Conservation (phyloP, 1,140 invertebrate genomes). For the Parasteatoda tepidariorum region DNA sequence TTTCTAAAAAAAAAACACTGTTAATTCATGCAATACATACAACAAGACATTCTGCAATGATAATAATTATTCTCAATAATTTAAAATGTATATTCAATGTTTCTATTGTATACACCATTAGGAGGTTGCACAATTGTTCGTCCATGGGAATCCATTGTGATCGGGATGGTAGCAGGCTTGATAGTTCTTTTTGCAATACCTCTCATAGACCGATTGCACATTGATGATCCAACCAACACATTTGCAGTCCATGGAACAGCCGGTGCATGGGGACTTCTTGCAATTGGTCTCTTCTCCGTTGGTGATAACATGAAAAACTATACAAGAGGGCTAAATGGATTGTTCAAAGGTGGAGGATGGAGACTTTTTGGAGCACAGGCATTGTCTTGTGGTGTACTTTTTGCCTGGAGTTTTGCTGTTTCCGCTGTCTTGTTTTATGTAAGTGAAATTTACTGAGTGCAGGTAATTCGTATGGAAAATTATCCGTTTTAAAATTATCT, state of each 20-base stretch:
- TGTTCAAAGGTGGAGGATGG: slow-evolving; percentile 59
- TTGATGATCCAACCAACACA: slow-evolving; percentile 64
- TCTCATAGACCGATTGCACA: slow-evolving; percentile 52
- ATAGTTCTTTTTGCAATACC: slow-evolving; percentile 59
- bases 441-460: slow-evolving; percentile 12
- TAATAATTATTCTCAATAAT: not conserved
- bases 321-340: slow-evolving; percentile 57
- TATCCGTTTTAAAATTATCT: too few relatives aligned
- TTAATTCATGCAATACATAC: too few relatives aligned
- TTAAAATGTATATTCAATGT: too few relatives aligned
- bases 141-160: slow-evolving; percentile 62
- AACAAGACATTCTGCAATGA: too few relatives aligned
- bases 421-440: slow-evolving; percentile 61
- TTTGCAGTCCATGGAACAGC: slow-evolving; percentile 64
- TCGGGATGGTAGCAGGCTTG: slow-evolving; percentile 58
- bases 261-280: slow-evolving; percentile 63
- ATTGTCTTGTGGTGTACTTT: slow-evolving; percentile 46
- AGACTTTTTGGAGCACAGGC: slow-evolving; percentile 54
- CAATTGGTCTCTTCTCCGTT: slow-evolving; percentile 63
- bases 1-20: too few relatives aligned
- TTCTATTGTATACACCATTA: not conserved
- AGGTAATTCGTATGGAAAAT: too few relatives aligned
- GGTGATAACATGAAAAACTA: slow-evolving; percentile 60
- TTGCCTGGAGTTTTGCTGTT: slow-evolving; percentile 53
- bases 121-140: slow-evolving; percentile 62